Percentiles rank a stretch among this genome's conserved stretches.
These are phyloP conservation scores for Ctenoplectra terminalis DNA, from an alignment of 1,140 invertebrate genomes.

Conservation along the genomic window DNA sequence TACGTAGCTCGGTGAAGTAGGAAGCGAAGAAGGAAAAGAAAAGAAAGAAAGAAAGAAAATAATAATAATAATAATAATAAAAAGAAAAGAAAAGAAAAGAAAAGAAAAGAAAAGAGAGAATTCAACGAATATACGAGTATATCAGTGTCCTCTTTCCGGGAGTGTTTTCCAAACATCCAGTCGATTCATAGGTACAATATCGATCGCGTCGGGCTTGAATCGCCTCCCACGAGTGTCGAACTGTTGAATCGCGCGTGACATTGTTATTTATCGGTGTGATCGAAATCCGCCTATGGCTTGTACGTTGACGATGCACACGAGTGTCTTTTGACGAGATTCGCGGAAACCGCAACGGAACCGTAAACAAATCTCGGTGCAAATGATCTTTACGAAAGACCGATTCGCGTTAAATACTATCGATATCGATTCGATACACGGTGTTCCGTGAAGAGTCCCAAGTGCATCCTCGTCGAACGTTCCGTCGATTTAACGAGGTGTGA, in stretches of 20 bases:
- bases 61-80: no score
- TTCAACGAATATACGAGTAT: no score
- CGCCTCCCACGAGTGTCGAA: slow-evolving; percentile 19
- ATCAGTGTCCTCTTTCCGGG: not conserved
- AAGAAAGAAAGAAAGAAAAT: no score
- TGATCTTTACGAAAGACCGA: slow-evolving; percentile 15
- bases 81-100: no score
- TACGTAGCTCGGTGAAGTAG: not conserved
- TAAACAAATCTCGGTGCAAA: not conserved
- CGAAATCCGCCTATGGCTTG: not conserved
- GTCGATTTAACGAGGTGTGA: slow-evolving; percentile 12
- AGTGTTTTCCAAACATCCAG: slow-evolving; percentile 12
- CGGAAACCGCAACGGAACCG: no score
- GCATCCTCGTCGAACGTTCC: slow-evolving; percentile 7
- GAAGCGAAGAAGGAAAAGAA: not conserved
- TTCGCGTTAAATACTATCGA: not conserved
- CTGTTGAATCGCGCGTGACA: slow-evolving; percentile 20
- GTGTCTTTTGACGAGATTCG: no score
- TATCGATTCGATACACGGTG: not conserved
- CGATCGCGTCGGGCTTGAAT: not conserved
- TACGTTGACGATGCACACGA: not conserved
- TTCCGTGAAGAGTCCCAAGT: not conserved
- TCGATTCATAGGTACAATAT: slow-evolving; percentile 9
- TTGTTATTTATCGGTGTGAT: not conserved
- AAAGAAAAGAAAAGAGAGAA: no score